A percentile compares a stretch with the other conserved stretches of the same genome.
Conservation (phyloP, 2,888 invertebrate genomes). For the Fragum sueziense region DNA sequence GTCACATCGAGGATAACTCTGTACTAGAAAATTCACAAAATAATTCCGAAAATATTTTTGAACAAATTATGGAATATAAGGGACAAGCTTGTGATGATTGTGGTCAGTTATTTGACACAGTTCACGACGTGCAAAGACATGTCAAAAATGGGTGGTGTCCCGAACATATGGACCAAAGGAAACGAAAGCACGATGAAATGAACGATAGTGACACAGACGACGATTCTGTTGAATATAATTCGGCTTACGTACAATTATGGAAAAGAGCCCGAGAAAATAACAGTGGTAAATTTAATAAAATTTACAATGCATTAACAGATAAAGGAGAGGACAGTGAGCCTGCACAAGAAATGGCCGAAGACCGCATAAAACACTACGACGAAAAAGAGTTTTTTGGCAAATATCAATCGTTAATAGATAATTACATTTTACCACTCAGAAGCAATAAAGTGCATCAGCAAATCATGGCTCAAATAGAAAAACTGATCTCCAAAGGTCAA, state of each 20-base stretch:
- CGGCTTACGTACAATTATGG: too few species aligned
- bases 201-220: too few species aligned
- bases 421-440: background rate
- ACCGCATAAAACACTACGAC: too few species aligned
- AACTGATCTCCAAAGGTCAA: constrained; percentile 4
- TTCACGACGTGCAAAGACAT: too few species aligned
- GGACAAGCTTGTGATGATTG: too few species aligned
- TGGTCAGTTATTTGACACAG: too few species aligned
- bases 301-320: constrained; percentile 10
- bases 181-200: too few species aligned
- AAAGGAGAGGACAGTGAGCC: constrained; percentile 25
- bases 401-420: constrained; percentile 17
- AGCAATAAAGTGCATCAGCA: constrained; percentile 15
- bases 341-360: constrained; percentile 27
- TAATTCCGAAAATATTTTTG: background rate
- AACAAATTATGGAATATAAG: too few species aligned
- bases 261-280: too few species aligned
- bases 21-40: background rate
- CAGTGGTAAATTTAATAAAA: constrained; percentile 14
- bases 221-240: too few species aligned
- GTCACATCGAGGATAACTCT: background rate
- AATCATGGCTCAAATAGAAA: constrained; percentile 21
- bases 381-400: constrained; percentile 26
- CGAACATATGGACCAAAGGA: too few species aligned
- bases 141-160: too few species aligned